Evolutionary conservation across 2,797 vertebrate species (phyloP).

Genomic region (Sebastes jordani): DNA sequence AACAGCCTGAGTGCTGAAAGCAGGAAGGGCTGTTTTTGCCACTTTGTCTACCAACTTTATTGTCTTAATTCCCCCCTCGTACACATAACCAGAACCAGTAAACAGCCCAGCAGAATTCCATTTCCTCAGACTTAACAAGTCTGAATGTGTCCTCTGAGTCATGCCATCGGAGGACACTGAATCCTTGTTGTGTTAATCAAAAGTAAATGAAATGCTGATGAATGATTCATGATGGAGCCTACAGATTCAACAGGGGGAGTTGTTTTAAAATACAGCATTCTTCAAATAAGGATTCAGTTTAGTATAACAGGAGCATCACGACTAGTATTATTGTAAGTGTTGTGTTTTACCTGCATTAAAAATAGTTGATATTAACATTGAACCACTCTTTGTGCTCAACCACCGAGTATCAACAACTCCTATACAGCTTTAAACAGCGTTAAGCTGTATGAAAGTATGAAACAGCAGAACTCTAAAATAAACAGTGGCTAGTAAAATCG

Average conservation of each 20-base stretch:
- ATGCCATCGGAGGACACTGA: constrained; percentile 17
- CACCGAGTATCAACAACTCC: neutral
- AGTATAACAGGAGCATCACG: neutral
- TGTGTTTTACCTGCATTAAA: neutral
- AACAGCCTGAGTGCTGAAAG: neutral
- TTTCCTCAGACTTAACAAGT: constrained; percentile 12
- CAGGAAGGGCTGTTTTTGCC: neutral
- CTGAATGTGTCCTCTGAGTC: neutral
- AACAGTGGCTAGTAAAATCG: neutral
- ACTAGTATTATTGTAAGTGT: neutral
- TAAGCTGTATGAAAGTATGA: neutral
- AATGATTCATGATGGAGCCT: constrained; percentile 18
- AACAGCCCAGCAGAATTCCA: neutral
- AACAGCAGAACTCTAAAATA: neutral
- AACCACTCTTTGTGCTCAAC: neutral
- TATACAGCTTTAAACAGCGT: neutral
- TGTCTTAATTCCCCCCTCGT: neutral
- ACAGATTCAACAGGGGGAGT: neutral
- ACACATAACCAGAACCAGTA: neutral
- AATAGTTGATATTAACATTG: neutral
- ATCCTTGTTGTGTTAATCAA: constrained; percentile 35
- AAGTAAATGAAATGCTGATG: constrained; percentile 39
- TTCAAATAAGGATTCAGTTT: neutral
- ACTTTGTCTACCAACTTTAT: neutral
- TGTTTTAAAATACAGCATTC: neutral